Conservation (phyloP, 64 coral and sea anemone species). For the Actinia equina region DNA sequence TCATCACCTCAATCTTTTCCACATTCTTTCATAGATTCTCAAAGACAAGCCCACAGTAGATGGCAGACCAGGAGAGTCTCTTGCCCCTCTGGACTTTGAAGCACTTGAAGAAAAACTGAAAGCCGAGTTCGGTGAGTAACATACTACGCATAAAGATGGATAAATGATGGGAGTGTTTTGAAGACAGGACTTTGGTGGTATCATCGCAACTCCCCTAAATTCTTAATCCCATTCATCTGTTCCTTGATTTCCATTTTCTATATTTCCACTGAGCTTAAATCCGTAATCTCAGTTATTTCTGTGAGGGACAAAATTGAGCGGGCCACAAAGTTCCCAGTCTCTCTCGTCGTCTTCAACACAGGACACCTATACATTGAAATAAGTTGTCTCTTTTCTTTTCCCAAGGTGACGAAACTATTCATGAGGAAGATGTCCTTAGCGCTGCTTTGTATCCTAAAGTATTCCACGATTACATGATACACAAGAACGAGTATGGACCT, state of each 20-base stretch:
- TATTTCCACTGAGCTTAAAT: too few relatives aligned
- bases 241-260: too few relatives aligned
- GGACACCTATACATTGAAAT: background rate
- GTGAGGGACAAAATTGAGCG: too few relatives aligned
- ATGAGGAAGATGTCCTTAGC: conserved; percentile 82
- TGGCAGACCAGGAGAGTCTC: conserved; percentile 88
- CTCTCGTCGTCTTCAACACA: background rate
- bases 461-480: conserved; percentile 93
- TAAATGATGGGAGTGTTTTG: background rate
- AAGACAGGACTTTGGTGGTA: too few relatives aligned
- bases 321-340: background rate
- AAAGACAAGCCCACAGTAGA: conserved; percentile 82
- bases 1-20: background rate
- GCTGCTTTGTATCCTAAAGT: conserved; percentile 89
- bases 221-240: too few relatives aligned
- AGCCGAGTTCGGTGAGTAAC: conserved; percentile 63
- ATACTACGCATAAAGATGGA: background rate
- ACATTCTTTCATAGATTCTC: conserved; percentile 42
- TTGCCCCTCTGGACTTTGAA: conserved; percentile 79
- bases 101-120: conserved; percentile 71
- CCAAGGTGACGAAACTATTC: conserved; percentile 57
- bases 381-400: conserved; percentile 1
- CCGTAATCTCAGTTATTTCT: too few relatives aligned
- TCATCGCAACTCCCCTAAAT: too few relatives aligned
- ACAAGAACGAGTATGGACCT: conserved; percentile 88